Base-by-base conservation (phyloP, 2,113 vertebrate species). In the Toxotes chatareus region DNA sequence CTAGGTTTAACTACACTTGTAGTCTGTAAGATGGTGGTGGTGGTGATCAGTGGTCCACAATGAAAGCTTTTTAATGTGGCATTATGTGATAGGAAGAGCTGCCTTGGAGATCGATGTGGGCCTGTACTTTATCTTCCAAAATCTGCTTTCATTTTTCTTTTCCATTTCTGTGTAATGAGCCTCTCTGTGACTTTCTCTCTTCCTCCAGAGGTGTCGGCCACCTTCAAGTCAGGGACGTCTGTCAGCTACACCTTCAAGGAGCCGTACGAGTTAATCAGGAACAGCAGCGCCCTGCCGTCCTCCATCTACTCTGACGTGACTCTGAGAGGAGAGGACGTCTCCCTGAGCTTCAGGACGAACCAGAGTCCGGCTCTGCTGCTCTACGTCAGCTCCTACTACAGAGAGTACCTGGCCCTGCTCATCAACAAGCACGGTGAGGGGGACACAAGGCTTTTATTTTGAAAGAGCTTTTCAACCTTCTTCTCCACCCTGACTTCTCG, bases 181-280 rank as follows among this genome's bases (percentile, higher is more conserved):
- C 14, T 12, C 36, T 31, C 9, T 32, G 36, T 32, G 38, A 4
- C 9, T 34, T 5, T 59, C 91, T 69, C 6, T 95, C 94, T 95
- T 90, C 78, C 2, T 95, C 93, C 95, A 98, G 97, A 98, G 89
- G 93, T 98, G 78, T 97, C 97, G 74, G 97, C 96, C 6, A 94
- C 94, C 86, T 98, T 99, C 89, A 95, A 94, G 85, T 80, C 94
- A 23, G 95, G 92, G 3, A 94, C 96, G 13, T 97, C 97, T 0
- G 88, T 98, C 79, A 93, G 83, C 19, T 99, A 97, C 87, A 95
- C 93, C 65, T 97, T 97, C 90, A 96, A 96, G 85, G 97, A 97
- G 85, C 95, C 96, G 27, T 96, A 95, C 31, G 94, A 95, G 23
- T 77, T 95, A 77, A 88, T 87, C 86, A 96, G 95, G 92, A 98